Conservation (phyloP, 2,888 invertebrate genomes). For the Aphrophora alni region DNA sequence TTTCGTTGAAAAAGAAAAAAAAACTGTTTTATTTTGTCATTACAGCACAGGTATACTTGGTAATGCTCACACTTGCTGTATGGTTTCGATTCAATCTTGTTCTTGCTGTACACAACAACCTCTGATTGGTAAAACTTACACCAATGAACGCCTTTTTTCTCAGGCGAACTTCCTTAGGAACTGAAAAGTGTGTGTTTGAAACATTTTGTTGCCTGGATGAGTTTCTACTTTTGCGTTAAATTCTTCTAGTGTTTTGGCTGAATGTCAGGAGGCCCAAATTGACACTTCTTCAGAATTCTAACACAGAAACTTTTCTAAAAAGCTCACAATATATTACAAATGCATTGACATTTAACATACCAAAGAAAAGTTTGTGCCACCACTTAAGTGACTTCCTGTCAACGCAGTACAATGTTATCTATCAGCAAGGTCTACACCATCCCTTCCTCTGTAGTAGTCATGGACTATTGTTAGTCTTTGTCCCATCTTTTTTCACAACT, state of each 20-base stretch:
- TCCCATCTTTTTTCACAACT: no score
- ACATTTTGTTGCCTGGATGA: neutral
- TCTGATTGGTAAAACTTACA: no score
- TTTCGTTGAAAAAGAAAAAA: no score
- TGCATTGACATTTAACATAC: slow-evolving; percentile 48
- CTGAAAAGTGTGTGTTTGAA: no score
- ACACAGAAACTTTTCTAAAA: slow-evolving; percentile 2
- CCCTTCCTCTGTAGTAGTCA: slow-evolving; percentile 46
- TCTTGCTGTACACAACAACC: no score
- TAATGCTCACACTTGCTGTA: no score
- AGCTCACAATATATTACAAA: slow-evolving; percentile 44
- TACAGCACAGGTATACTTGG: no score
- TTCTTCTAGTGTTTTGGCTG: neutral
- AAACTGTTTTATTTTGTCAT: no score
- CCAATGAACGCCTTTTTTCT: no score
- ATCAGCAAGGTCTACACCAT: slow-evolving; percentile 44
- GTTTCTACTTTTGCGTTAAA: neutral
- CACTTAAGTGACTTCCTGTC: slow-evolving; percentile 46
- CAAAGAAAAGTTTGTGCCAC: slow-evolving; percentile 51
- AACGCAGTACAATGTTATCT: slow-evolving; percentile 37
- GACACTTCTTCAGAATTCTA: neutral
- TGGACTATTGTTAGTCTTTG: slow-evolving; percentile 40
- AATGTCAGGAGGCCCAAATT: neutral
- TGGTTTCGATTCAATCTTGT: no score
- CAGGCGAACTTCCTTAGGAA: no score